Evolutionary conservation across 2,888 invertebrate species (phyloP), one percentile per base, ranked within the genome.

Genomic region (Callyntrura guangdongensis): DNA sequence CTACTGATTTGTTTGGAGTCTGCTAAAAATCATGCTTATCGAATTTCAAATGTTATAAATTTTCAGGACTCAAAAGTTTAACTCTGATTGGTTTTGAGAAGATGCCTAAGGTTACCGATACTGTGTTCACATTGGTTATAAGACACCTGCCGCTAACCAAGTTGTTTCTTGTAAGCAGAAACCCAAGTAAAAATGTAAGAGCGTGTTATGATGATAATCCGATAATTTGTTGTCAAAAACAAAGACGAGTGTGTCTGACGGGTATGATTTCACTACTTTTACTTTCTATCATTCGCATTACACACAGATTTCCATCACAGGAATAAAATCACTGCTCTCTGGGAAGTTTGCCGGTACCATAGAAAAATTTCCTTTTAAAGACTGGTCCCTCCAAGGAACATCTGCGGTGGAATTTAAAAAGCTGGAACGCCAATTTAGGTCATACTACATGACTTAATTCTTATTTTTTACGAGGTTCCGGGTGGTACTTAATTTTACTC

Each of bases 31-130:
- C 1, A 61, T 61, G 20, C 2, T 61, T 69, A 36, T 6, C 4
- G 9, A 69, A 69, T 27, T 36, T n/a, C n/a, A 36, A 27, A 14
- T 3, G 5, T 27, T 36, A 69, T 5, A 12, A 59, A 6, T 17
- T 49, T 77, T 9, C 49, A 77, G 74, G 12, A 22, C 14, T 77
- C 20, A 77, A 77, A 20, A 6, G 8, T 0, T 22, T 77, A 49
- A 9, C 22, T 1, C 49, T 77, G 20, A 11, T 0, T 3, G 74
- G 53, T 11, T 9, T 77, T 17, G 74, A 77, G 3, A 8, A 6
- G 11, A 77, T 77, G 74, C 74, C 74, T 0, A 77, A 77, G 11
- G 11, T 77, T 1, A 77, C 74, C 17, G 74, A 77, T 20, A 49
- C 74, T 3, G 17, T 20, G 1, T 77, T 77, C 49, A 22, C 9